Conservation (phyloP, 2,113 vertebrate genomes). For the Stigmatopora nigra region DNA sequence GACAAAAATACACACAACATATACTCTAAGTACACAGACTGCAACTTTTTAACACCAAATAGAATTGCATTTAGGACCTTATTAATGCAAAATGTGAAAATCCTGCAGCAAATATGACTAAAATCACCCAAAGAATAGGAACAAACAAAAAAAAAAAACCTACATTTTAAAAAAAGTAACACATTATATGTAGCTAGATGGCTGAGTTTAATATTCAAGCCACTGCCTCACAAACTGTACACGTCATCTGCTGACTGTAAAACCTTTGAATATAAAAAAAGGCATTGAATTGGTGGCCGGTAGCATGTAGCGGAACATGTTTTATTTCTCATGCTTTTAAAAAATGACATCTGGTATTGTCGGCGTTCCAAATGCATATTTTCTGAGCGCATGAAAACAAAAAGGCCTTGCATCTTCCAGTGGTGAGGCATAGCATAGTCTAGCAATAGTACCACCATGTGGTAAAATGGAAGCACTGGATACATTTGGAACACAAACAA, state of each 20-base stretch:
- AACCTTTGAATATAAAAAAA: conserved; percentile 26
- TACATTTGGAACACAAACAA: background rate
- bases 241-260: conserved; percentile 46
- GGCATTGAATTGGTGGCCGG: conserved; percentile 20
- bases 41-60: conserved; percentile 12
- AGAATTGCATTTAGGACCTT: conserved; percentile 32
- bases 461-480: conserved; percentile 26
- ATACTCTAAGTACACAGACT: background rate
- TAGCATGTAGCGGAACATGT: conserved; percentile 14
- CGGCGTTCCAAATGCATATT: conserved; percentile 34
- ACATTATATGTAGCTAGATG: conserved; percentile 19
- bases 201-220: conserved; percentile 39
- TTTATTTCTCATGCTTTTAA: conserved; percentile 44
- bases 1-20: background rate
- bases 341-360: conserved; percentile 34
- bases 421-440: conserved; percentile 23
- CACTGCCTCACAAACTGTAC: conserved; percentile 22
- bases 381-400: conserved; percentile 42
- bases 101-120: conserved; percentile 23
- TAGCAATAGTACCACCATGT: conserved; percentile 57
- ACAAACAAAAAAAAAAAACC: conserved; percentile 17
- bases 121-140: conserved; percentile 10
- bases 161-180: conserved; percentile 2
- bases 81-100: conserved; percentile 25
- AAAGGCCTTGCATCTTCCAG: conserved; percentile 30